Percentiles rank a stretch among this genome's conserved stretches.
phyloP scores from a whole-genome alignment of 2,888 invertebrate species.

The Melieria crassipennis region DNA sequence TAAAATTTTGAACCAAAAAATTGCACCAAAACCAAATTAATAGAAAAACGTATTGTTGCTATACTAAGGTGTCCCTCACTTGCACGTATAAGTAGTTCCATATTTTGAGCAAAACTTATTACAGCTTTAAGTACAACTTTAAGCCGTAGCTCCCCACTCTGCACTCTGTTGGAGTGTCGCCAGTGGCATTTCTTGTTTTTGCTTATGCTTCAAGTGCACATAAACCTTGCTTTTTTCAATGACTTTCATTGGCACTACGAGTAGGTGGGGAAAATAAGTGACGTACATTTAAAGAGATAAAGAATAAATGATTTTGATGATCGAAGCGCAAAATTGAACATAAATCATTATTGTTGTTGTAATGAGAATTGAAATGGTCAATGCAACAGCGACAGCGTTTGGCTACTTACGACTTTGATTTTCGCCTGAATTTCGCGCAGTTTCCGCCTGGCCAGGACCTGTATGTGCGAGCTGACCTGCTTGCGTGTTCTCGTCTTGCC shows the following conservation, averaged over 20 bases:
- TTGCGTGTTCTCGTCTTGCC: slow-evolving; percentile 99
- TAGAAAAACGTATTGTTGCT: too few species aligned
- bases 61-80: too few species aligned
- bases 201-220: not conserved
- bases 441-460: slow-evolving; percentile 98
- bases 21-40: too few species aligned
- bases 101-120: too few species aligned
- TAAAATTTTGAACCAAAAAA: too few species aligned
- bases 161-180: too few species aligned
- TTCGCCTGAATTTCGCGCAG: slow-evolving; percentile 98
- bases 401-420: slow-evolving; percentile 90
- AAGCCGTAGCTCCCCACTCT: too few species aligned
- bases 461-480: slow-evolving; percentile 99
- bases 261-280: not conserved
- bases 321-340: slow-evolving; percentile 11
- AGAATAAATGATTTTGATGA: slow-evolving; percentile 13
- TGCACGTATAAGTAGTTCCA: too few species aligned
- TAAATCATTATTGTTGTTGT: not conserved
- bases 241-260: not conserved
- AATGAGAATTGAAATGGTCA: too few species aligned
- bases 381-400: not conserved
- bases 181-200: too few species aligned
- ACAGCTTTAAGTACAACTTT: too few species aligned
- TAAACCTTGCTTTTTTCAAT: slow-evolving; percentile 25
- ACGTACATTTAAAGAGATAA: slow-evolving; percentile 7